Base-by-base conservation (phyloP, 2,797 vertebrate species). In the Sternotherus odoratus region DNA sequence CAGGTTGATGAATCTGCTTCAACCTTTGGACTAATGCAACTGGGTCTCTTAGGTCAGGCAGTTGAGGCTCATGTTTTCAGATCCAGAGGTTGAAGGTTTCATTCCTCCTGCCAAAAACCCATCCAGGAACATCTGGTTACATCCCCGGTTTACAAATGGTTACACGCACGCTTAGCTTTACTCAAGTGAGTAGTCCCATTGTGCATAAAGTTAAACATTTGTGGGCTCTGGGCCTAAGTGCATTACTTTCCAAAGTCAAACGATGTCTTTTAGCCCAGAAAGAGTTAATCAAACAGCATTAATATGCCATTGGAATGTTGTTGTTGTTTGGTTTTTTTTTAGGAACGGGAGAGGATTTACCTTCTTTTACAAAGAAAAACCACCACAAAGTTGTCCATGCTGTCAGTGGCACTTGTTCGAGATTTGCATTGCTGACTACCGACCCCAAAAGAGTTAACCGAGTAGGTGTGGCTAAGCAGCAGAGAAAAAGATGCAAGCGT, bases 371-470 rank as follows among this genome's bases (percentile, higher is more conserved):
- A 96, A 95, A 93, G 92, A 95, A 91, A 96, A 94, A 97, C 94
- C 89, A 95, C 92, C 94, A 96, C 91, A 94, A 96, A 97, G 94
- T 96, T 96, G 96, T 96, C 93, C 94, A 91, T 96, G 95, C 91
- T 95, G 96, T 95, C 94, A 88, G 91, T 94, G 95, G 93, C 81
- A 85, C 93, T 89, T 46, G 43, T 83, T 95, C 0, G 23, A 95
- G 96, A 95, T 95, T 77, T 92, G 88, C 92, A 51, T 6, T 95
- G 94, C 96, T 92, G 94, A 95, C 87, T 95, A 95, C 90, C 96
- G 95, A 95, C 90, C 92, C 95, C 93, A 96, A 97, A 98, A 98
- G 98, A 97, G 97, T 98, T 97, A 98, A 98, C 91, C 89, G 72
- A 93, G 57, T 10, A n/a, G 96, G 94, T 10, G 93, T 94, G 95